These are phyloP conservation scores for Cariama cristata DNA, from an alignment of 2,113 vertebrate species.

Conservation along the genomic window DNA sequence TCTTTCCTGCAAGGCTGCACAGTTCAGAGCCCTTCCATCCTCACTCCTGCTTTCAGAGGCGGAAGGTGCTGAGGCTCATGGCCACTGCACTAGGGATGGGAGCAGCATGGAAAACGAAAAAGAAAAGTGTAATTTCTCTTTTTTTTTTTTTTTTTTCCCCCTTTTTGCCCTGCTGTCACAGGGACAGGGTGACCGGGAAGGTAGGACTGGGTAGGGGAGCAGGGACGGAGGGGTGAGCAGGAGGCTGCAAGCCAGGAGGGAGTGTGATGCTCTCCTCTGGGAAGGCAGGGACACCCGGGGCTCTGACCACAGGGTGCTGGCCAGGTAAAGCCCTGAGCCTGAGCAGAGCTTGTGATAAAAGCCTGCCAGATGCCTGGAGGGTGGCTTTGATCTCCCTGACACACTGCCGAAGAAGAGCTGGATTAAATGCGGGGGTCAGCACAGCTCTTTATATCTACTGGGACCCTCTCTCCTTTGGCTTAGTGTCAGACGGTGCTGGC, in stretches of 20 bases:
- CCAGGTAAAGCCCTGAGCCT: background rate
- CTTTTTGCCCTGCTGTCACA: background rate
- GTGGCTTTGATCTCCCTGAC: constrained; percentile 16
- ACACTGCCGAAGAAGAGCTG: background rate
- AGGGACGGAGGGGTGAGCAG: background rate
- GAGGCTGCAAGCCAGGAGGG: background rate
- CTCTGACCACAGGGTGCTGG: background rate
- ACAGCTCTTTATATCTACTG: background rate
- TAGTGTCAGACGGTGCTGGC: background rate
- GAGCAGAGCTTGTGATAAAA: constrained; percentile 34
- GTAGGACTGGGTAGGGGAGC: background rate
- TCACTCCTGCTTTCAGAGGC: background rate
- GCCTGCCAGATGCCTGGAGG: background rate
- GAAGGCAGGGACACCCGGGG: background rate
- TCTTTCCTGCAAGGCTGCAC: background rate
- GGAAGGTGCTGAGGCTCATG: background rate
- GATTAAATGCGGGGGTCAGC: background rate
- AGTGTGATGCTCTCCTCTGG: background rate
- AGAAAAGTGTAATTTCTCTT: background rate
- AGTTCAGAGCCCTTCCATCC: background rate
- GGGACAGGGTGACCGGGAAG: background rate
- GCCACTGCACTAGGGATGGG: background rate
- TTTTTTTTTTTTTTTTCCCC: no score
- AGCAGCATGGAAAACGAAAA: background rate
- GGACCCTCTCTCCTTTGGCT: background rate